Evolutionary conservation across 2,888 invertebrate species (phyloP).

Genomic region (Tupiocoris notatus): DNA sequence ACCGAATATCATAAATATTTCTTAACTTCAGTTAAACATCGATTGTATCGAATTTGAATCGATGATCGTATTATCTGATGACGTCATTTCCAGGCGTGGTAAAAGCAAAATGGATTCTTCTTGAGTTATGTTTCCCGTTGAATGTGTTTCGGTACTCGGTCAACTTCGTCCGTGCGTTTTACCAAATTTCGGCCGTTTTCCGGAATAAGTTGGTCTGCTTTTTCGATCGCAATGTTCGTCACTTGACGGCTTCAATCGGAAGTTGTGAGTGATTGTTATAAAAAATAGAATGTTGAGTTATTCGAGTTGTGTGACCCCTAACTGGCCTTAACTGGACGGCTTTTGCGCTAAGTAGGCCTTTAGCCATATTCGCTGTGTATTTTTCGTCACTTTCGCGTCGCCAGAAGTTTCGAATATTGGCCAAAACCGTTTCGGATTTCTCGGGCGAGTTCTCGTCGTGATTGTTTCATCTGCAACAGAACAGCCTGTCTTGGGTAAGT

Average conservation of each 20-base stretch:
- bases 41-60: neutral
- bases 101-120: constrained; percentile 51
- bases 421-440: no score
- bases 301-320: neutral
- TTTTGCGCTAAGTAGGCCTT: neutral
- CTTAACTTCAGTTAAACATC: no score
- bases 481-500: no score
- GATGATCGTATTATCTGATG: constrained; percentile 48
- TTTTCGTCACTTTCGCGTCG: neutral
- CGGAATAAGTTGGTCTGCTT: neutral
- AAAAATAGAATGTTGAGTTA: no score
- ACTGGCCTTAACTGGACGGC: neutral
- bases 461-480: no score
- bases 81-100: constrained; percentile 57
- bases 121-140: constrained; percentile 35
- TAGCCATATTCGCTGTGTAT: neutral
- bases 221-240: constrained; percentile 14
- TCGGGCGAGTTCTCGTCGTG: no score
- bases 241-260: neutral
- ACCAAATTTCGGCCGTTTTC: neutral
- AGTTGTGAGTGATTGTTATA: no score
- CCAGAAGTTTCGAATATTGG: no score
- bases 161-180: neutral
- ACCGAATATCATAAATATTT: no score
- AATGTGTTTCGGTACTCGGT: constrained; percentile 23